These are phyloP conservation scores for Psilanteris sp. DNA, from an alignment of 1,140 invertebrate genomes.

Conservation along the genomic window DNA sequence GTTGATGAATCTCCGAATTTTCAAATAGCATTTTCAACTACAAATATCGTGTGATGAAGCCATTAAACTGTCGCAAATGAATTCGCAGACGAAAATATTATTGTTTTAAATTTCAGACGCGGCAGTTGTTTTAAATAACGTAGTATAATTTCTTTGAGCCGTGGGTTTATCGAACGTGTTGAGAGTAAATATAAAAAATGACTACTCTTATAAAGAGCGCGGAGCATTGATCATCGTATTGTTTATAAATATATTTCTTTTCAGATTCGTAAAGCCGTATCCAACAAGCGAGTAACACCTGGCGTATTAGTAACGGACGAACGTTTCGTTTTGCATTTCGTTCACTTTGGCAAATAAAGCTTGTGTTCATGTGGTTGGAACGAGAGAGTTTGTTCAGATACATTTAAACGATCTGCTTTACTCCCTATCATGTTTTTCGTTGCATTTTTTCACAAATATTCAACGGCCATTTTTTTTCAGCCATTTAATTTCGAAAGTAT, in stretches of 20 bases:
- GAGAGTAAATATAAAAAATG: no score
- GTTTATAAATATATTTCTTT: constrained; percentile 60
- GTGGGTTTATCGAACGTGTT: no score
- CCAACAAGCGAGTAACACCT: constrained; percentile 60
- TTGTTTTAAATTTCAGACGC: no score
- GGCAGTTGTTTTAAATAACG: no score
- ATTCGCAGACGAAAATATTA: no score
- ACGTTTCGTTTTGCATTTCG: constrained; percentile 66
- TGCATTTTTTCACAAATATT: constrained; percentile 59
- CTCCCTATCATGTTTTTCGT: constrained; percentile 55
- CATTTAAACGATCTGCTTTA: constrained; percentile 65
- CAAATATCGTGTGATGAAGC: no score
- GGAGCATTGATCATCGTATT: constrained; percentile 29
- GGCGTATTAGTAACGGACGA: constrained; percentile 68
- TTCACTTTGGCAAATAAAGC: constrained; percentile 67
- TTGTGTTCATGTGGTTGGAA: constrained; percentile 65
- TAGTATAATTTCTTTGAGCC: no score
- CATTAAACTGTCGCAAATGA: no score
- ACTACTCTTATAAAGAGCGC: no score
- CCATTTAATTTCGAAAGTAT: constrained; percentile 59
- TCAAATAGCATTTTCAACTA: no score
- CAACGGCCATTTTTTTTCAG: constrained; percentile 41
- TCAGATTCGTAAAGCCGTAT: constrained; percentile 50
- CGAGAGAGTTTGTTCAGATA: constrained; percentile 66
- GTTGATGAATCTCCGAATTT: no score